phyloP scores from a whole-genome alignment of 2,888 invertebrate species.

The Apotomis capreana region DNA sequence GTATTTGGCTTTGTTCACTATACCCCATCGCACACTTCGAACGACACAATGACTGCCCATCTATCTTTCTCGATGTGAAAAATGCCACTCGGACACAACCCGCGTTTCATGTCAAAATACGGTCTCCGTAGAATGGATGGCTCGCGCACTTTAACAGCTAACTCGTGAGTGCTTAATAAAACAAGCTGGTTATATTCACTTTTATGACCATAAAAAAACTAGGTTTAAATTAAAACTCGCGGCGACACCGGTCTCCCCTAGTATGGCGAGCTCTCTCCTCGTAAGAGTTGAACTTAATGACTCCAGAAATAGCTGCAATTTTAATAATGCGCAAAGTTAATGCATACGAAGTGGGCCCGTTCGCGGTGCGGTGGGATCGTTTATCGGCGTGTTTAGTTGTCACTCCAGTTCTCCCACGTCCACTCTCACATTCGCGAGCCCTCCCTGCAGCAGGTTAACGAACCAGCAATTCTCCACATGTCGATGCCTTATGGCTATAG shows the following conservation, averaged over 20 bases:
- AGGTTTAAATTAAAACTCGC: slow-evolving; percentile 26
- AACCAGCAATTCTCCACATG: slow-evolving; percentile 59
- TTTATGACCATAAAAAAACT: slow-evolving; percentile 21
- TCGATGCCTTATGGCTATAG: slow-evolving; percentile 22
- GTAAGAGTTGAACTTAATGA: slow-evolving; percentile 53
- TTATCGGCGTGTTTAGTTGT: slow-evolving; percentile 57
- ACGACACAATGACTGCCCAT: slow-evolving; percentile 27
- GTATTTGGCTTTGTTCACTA: slow-evolving; percentile 32
- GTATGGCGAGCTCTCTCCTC: slow-evolving; percentile 31
- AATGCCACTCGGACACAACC: slow-evolving; percentile 16
- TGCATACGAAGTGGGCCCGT: slow-evolving; percentile 56
- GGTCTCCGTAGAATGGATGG: not conserved
- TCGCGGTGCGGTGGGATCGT: slow-evolving; percentile 53
- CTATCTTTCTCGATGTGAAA: slow-evolving; percentile 12
- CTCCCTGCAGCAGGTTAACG: slow-evolving; percentile 64
- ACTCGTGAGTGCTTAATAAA: not conserved
- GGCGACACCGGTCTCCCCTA: slow-evolving; percentile 26
- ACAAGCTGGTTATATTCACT: not conserved
- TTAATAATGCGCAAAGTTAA: slow-evolving; percentile 66
- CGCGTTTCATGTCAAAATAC: slow-evolving; percentile 13
- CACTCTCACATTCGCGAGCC: slow-evolving; percentile 56
- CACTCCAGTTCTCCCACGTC: slow-evolving; percentile 79
- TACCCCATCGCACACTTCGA: slow-evolving; percentile 31
- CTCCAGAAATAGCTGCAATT: slow-evolving; percentile 63
- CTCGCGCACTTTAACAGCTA: not conserved